phyloP scores from a whole-genome alignment of 1,140 invertebrate genomes.

The Coenobita brevimanus region DNA sequence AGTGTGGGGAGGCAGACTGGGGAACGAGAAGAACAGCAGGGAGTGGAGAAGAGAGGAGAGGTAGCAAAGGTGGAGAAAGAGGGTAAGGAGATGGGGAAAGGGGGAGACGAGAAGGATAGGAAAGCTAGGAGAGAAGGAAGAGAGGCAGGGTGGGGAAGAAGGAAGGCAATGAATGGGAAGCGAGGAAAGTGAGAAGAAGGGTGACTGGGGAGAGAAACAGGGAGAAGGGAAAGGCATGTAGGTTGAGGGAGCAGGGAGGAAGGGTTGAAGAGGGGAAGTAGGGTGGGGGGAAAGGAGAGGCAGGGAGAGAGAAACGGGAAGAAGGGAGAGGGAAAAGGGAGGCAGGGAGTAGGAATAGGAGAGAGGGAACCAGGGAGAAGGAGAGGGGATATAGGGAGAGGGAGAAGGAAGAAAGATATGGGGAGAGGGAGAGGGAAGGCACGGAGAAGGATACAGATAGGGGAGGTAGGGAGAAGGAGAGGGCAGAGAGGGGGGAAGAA shows the following conservation, averaged over 20 bases:
- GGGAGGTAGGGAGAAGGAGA: neutral
- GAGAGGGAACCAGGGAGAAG: neutral
- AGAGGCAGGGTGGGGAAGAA: too few species aligned
- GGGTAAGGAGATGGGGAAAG: too few species aligned
- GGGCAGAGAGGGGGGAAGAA: neutral
- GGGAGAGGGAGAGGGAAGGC: neutral
- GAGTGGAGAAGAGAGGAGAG: neutral
- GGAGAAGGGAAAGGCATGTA: neutral
- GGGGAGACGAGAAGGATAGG: neutral
- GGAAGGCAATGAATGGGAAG: neutral
- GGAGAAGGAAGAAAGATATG: neutral
- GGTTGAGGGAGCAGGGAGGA: neutral
- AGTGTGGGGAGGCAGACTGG: too few species aligned
- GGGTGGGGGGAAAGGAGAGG: too few species aligned
- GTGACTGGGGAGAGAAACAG: neutral
- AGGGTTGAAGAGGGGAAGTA: neutral
- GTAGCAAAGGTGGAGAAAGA: neutral
- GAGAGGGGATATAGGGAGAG: neutral
- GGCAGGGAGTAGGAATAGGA: too few species aligned
- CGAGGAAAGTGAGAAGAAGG: neutral
- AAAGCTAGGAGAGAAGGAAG: too few species aligned
- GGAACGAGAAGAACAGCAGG: neutral
- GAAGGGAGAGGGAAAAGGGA: neutral
- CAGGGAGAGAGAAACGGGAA: too few species aligned
- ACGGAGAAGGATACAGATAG: neutral